These are phyloP conservation scores for Nycteola revayana DNA, from an alignment of 2,888 invertebrate species.

Conservation along the genomic window DNA sequence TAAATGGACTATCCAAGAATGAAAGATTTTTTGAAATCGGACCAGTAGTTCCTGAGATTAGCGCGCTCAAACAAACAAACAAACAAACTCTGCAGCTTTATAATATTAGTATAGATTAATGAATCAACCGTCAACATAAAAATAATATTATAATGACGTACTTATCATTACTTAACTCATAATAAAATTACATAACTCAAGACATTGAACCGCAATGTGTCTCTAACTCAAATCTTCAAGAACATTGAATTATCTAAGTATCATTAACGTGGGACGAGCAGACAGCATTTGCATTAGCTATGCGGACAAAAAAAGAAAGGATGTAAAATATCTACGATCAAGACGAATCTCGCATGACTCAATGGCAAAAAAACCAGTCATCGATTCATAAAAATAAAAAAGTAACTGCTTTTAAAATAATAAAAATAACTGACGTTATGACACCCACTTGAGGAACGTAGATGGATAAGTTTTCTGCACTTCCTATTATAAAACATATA, in stretches of 20 bases:
- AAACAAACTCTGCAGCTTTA: too few relatives aligned
- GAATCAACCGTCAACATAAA: too few relatives aligned
- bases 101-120: too few relatives aligned
- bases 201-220: too few relatives aligned
- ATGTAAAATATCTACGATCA: conserved; percentile 34
- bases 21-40: too few relatives aligned
- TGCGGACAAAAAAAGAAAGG: conserved; percentile 50
- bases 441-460: conserved; percentile 39
- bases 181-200: too few relatives aligned
- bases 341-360: conserved; percentile 50
- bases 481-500: conserved; percentile 32
- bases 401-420: conserved; percentile 41
- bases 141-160: too few relatives aligned
- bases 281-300: conserved; percentile 51
- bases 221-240: conserved; percentile 13
- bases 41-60: too few relatives aligned
- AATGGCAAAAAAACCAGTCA: conserved; percentile 49
- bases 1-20: too few relatives aligned
- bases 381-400: conserved; percentile 48
- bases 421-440: conserved; percentile 47
- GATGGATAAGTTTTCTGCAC: conserved; percentile 30
- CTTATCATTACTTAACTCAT: too few relatives aligned
- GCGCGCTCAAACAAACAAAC: too few relatives aligned
- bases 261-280: conserved; percentile 47
- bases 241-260: conserved; percentile 32